phyloP scores from a whole-genome alignment of 2,888 invertebrate genomes.

The Seira musarum region DNA sequence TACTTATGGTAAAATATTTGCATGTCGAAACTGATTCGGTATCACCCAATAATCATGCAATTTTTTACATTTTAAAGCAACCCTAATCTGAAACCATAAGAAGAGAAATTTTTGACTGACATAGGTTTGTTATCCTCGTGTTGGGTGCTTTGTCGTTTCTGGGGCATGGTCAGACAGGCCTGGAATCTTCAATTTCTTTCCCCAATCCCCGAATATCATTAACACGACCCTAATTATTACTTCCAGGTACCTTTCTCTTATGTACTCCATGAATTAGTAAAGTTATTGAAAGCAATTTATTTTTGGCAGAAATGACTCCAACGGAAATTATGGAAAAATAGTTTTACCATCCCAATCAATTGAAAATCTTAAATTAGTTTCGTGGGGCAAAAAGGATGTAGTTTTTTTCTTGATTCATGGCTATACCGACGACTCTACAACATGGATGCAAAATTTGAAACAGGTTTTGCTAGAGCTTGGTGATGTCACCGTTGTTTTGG shows the following conservation, averaged over 20 bases:
- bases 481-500: slow-evolving; percentile 48
- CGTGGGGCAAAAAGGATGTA: slow-evolving; percentile 35
- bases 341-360: neutral
- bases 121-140: slow-evolving; percentile 58
- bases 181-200: slow-evolving; percentile 54
- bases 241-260: slow-evolving; percentile 39
- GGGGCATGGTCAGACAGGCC: slow-evolving; percentile 71
- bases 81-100: no score
- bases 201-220: slow-evolving; percentile 58
- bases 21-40: neutral
- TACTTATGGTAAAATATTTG: neutral
- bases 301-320: slow-evolving; percentile 1
- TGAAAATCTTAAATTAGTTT: slow-evolving; percentile 8
- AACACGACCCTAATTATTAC: slow-evolving; percentile 58
- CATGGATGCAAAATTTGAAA: slow-evolving; percentile 54
- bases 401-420: slow-evolving; percentile 57
- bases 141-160: slow-evolving; percentile 55
- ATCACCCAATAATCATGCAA: no score
- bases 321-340: neutral
- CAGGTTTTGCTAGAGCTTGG: slow-evolving; percentile 27
- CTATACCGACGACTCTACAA: slow-evolving; percentile 53
- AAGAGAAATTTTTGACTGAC: neutral
- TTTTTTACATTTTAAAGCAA: no score
- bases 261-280: no score
- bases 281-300: no score